phyloP scores from a whole-genome alignment of 2,113 vertebrate species.

The Colaptes auratus region DNA sequence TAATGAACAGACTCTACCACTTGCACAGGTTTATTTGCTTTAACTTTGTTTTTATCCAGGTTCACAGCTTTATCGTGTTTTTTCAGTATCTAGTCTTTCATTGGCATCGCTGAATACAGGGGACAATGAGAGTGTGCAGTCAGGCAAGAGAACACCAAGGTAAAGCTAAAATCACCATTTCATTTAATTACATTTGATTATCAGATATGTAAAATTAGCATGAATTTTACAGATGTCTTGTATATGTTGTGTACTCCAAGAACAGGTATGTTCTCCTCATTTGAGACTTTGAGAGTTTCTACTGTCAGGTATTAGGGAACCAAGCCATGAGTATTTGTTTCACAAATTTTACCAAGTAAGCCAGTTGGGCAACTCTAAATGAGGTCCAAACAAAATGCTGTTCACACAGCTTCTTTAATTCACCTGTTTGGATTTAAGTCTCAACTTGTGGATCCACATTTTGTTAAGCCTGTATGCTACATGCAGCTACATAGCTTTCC shows the following conservation, averaged over 20 bases:
- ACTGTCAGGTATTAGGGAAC: background rate
- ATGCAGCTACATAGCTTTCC: background rate
- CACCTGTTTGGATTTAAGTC: background rate
- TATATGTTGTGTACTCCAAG: background rate
- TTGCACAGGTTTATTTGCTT: conserved; percentile 64
- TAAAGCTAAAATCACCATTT: conserved; percentile 65
- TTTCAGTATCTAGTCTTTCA: conserved; percentile 96
- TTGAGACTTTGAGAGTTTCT: background rate
- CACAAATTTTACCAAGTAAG: background rate
- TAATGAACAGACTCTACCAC: conserved; percentile 63
- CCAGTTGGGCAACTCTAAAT: conserved; percentile 21
- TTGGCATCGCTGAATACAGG: conserved; percentile 92
- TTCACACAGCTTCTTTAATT: conserved; percentile 26
- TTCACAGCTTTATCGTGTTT: conserved; percentile 85
- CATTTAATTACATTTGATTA: background rate
- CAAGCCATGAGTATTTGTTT: conserved; percentile 18
- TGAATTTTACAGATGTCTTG: background rate
- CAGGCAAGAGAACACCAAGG: conserved; percentile 94
- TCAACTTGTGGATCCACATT: background rate
- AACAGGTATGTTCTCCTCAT: background rate
- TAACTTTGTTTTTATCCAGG: conserved; percentile 79
- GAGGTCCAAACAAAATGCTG: background rate
- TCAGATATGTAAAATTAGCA: background rate
- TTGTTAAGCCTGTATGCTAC: background rate
- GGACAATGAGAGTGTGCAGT: conserved; percentile 88